These are phyloP conservation scores for Cygnus buccinator DNA, from an alignment of 2,113 vertebrate species.

Conservation along the genomic window DNA sequence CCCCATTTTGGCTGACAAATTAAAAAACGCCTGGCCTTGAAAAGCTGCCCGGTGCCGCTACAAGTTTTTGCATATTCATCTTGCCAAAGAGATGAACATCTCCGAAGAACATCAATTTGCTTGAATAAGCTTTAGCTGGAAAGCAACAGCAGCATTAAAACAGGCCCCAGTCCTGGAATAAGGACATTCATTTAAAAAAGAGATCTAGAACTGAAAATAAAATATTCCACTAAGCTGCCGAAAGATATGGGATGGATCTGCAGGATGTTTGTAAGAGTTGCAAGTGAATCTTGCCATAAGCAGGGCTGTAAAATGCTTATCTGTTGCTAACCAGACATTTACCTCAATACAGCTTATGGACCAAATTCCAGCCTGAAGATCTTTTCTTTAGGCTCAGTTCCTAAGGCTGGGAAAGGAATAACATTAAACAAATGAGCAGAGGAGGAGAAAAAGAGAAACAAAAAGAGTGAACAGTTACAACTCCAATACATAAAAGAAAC, in stretches of 20 bases:
- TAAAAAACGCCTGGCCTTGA: background rate
- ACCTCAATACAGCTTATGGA: background rate
- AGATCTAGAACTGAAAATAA: background rate
- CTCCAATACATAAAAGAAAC: background rate
- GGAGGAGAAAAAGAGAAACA: background rate
- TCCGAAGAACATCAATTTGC: background rate
- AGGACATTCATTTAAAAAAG: background rate
- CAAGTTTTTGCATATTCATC: background rate
- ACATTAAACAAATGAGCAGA: background rate
- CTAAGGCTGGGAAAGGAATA: background rate
- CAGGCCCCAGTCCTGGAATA: background rate
- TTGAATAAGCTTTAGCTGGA: background rate
- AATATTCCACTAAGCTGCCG: background rate
- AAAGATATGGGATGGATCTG: background rate
- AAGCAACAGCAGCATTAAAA: background rate
- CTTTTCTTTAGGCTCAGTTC: background rate
- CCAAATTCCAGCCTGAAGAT: background rate
- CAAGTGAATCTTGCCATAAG: background rate
- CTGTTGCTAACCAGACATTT: background rate
- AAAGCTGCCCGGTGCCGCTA: background rate
- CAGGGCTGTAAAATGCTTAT: background rate
- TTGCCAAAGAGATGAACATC: background rate
- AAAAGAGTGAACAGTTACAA: background rate
- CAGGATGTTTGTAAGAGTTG: background rate
- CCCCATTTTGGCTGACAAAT: background rate